These are phyloP conservation scores for Ellobius talpinus DNA, from an alignment of 2,113 vertebrate genomes.

Conservation along the genomic window DNA sequence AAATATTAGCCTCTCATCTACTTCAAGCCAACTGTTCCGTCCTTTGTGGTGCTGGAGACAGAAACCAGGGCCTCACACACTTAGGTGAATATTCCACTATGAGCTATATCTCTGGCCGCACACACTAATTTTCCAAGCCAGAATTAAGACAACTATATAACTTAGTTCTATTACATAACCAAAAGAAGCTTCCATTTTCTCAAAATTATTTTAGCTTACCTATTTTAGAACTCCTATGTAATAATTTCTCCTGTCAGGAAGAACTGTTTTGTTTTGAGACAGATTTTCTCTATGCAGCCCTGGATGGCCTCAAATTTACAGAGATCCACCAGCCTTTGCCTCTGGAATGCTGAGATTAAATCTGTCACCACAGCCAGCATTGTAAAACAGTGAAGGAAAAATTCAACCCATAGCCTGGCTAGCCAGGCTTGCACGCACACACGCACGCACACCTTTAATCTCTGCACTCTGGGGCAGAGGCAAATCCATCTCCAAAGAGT, in stretches of 20 bases:
- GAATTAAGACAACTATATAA: not conserved
- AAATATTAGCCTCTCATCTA: not conserved
- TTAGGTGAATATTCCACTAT: not conserved
- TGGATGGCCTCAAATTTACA: not conserved
- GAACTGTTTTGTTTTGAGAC: not conserved
- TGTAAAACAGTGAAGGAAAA: not conserved
- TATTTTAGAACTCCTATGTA: not conserved
- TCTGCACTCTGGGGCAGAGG: not conserved
- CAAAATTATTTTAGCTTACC: not conserved
- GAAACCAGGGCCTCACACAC: not conserved
- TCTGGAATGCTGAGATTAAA: not conserved
- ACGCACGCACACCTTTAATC: not conserved
- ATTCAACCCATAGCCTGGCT: not conserved
- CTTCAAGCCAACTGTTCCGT: not conserved
- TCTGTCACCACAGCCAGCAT: too few species aligned
- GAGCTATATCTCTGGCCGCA: not conserved
- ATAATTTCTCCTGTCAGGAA: not conserved
- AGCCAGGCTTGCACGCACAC: not conserved
- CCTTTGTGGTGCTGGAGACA: not conserved
- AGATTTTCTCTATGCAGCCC: not conserved
- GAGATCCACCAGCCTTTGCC: not conserved
- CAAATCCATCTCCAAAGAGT: not conserved
- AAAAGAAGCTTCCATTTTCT: not conserved
- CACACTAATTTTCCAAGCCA: not conserved
- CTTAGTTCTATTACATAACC: not conserved